Evolutionary conservation across 2,113 vertebrate species (phyloP).

Genomic region (Ahaetulla prasina): DNA sequence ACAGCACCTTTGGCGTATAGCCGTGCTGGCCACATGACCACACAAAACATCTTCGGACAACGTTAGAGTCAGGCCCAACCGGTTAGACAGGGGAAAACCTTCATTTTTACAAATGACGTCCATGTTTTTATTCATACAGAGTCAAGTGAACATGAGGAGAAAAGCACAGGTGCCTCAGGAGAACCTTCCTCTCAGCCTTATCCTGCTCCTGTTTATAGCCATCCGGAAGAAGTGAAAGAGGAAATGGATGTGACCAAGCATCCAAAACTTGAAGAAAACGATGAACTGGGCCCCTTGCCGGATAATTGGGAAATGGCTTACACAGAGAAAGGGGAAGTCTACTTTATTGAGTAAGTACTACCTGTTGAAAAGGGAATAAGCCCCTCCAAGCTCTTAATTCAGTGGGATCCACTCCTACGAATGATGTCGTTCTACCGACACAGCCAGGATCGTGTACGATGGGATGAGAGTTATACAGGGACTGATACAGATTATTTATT

Average conservation of each 20-base stretch:
- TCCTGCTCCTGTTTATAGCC: constrained; percentile 76
- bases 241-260: constrained; percentile 77
- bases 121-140: constrained; percentile 70
- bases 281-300: constrained; percentile 86
- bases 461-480: neutral
- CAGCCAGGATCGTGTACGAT: constrained; percentile 1
- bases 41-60: too few relatives aligned
- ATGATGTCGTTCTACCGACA: neutral
- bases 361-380: neutral
- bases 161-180: constrained; percentile 81
- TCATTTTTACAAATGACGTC: neutral
- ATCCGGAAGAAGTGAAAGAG: constrained; percentile 78
- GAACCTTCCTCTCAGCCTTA: constrained; percentile 79
- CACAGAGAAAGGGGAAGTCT: constrained; percentile 97
- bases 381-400: neutral
- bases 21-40: too few relatives aligned
- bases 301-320: constrained; percentile 99
- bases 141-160: constrained; percentile 95
- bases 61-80: neutral
- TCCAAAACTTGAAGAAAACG: constrained; percentile 82
- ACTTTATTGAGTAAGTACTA: constrained; percentile 39
- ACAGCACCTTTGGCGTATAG: too few relatives aligned
- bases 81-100: neutral
- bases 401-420: neutral
- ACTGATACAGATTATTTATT: constrained; percentile 26